Percentiles rank a stretch among this genome's conserved stretches.
These are phyloP conservation scores for Ifrita kowaldi DNA, from an alignment of 2,113 vertebrate species.

Conservation along the genomic window DNA sequence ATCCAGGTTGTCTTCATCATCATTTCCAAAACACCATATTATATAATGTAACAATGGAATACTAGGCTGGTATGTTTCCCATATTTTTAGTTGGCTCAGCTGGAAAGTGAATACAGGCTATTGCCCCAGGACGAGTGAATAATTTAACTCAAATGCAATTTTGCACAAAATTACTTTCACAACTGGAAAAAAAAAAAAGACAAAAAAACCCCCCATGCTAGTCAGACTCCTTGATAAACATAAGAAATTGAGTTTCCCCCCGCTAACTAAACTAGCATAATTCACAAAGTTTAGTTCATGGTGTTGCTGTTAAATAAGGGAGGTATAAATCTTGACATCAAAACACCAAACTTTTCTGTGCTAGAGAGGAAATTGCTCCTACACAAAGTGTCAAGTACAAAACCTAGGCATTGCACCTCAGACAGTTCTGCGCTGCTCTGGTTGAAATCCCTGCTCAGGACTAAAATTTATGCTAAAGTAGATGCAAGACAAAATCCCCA, in stretches of 20 bases:
- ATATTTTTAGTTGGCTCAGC: conserved; percentile 22
- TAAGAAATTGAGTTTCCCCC: neutral
- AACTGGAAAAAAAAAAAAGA: neutral
- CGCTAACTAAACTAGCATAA: neutral
- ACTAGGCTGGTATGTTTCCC: conserved; percentile 31
- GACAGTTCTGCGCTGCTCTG: neutral
- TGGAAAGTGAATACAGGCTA: conserved; percentile 44
- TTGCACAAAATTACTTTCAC: conserved; percentile 39
- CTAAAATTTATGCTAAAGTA: neutral
- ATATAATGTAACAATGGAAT: conserved; percentile 40
- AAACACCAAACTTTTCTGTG: neutral
- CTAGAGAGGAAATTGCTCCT: neutral
- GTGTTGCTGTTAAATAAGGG: neutral
- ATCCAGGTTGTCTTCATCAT: conserved; percentile 45
- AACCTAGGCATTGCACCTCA: neutral
- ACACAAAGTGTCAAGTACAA: neutral
- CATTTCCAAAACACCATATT: conserved; percentile 44
- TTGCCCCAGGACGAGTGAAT: conserved; percentile 33
- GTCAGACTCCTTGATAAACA: neutral
- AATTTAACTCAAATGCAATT: conserved; percentile 39
- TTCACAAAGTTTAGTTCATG: neutral
- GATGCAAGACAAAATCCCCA: conserved; percentile 8
- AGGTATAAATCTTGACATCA: neutral
- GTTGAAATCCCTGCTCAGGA: neutral
- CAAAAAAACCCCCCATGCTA: neutral